Evolutionary conservation across 2,888 invertebrate species (phyloP), one percentile per base, ranked within the genome.

Genomic region (Frankliniella fusca): DNA sequence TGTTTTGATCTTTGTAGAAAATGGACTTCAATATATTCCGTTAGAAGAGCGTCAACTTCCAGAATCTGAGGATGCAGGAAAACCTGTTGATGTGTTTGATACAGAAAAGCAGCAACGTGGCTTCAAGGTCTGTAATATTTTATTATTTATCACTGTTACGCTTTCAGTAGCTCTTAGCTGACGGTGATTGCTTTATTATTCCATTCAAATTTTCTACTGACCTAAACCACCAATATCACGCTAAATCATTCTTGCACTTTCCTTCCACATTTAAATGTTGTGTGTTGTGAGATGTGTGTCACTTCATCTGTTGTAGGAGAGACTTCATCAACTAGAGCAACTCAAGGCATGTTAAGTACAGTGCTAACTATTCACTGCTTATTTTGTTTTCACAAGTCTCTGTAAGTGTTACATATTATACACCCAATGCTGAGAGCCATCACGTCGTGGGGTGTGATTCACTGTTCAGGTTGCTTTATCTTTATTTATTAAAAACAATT

Each of bases 281-380:
- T 76, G 70, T 76, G 70, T 27, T 76, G 70, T 70, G 70, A 70
- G 23, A 70, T 70, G n/a, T 76, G 70, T 76, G 70, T 76, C 70
- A 76, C 70, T 76, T 76, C 27, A 89, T 88, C 88, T 87, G 88
- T 90, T 91, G 88, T 90, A 91, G 91, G 91, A 89, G 86, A 89
- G 89, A 88, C 89, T 91, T 88, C 88, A 88, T 89, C 89, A 90
- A 88, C 89, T 90, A 89, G 91, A 90, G 88, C 89, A 88, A 88
- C 88, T 89, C 87, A 91, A 91, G 91, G 91, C 91, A 91, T 90
- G 91, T 91, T 88, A 87, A 86, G 86, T 86, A 87, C 86, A 86
- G 87, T 86, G 87, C 86, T 85, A 86, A 88, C 87, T 85, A 84
- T 82, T 85, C 85, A 83, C 82, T 84, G 61, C 82, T 81, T 76